Percentiles rank a stretch among this genome's conserved stretches.
Conservation (phyloP, 37 sponge, comb jelly and placozoan species). For the Theonella swinhoei region DNA sequence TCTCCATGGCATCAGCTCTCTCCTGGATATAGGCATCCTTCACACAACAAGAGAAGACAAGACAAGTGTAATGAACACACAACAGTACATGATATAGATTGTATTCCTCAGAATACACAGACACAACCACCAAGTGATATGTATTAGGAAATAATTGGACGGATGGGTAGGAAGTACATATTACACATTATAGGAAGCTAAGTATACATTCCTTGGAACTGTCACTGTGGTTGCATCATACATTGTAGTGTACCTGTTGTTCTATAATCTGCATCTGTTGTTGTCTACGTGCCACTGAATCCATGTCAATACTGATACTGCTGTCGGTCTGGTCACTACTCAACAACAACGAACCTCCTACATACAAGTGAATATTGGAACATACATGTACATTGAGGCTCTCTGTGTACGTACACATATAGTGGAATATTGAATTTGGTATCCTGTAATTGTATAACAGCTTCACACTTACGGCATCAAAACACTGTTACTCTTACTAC, state of each 20-base stretch:
- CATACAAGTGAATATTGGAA: not conserved
- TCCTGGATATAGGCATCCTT: conserved; percentile 89
- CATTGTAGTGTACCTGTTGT: conserved; percentile 61
- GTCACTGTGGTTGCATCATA: too few relatives aligned
- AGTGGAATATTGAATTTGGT: too few relatives aligned
- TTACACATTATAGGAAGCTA: too few relatives aligned
- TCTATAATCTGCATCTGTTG: conserved; percentile 61
- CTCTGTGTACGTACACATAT: too few relatives aligned
- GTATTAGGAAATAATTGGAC: not conserved
- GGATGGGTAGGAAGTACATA: not conserved
- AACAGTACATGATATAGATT: too few relatives aligned
- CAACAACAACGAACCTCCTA: conserved; percentile 69
- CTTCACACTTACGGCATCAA: too few relatives aligned
- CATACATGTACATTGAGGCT: not conserved
- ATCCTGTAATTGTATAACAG: too few relatives aligned
- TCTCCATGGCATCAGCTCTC: conserved; percentile 94
- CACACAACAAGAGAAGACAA: not conserved
- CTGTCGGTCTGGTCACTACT: conserved; percentile 31
- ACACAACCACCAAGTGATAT: not conserved
- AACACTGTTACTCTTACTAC: too few relatives aligned
- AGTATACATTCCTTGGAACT: too few relatives aligned
- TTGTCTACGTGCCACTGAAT: conserved; percentile 40
- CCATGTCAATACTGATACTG: conserved; percentile 75
- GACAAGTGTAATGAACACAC: not conserved
- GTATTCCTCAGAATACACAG: too few relatives aligned